Percentiles rank a stretch among this genome's conserved stretches.
Evolutionary conservation across 2,113 vertebrate species (phyloP).

Genomic region (Macaca mulatta): DNA sequence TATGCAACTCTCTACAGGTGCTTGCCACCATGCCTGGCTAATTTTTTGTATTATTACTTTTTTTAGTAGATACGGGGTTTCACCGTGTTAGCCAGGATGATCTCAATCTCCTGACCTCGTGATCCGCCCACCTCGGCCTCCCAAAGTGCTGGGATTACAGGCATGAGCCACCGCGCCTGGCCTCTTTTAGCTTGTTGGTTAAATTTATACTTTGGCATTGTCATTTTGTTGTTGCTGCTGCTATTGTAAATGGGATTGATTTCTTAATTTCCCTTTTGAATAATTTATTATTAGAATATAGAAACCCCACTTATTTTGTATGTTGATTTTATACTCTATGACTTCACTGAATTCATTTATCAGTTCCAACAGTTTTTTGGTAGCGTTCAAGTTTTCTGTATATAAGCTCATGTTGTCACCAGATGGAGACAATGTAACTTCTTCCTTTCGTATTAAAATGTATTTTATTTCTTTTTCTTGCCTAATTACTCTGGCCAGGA

Average conservation of each 20-base stretch:
- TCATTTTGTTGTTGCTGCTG: neutral
- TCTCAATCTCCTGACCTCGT: no score
- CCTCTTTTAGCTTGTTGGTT: neutral
- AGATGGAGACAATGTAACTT: neutral
- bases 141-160: no score
- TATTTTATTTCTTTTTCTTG: neutral
- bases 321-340: neutral
- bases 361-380: neutral
- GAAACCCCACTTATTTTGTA: neutral
- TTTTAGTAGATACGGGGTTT: no score
- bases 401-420: neutral
- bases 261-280: neutral
- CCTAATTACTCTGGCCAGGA: neutral
- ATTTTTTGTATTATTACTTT: no score
- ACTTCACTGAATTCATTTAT: neutral
- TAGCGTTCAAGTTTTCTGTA: neutral
- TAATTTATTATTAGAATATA: neutral
- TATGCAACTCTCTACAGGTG: neutral
- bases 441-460: neutral
- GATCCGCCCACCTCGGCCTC: no score
- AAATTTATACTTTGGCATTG: neutral
- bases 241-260: neutral
- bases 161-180: no score
- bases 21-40: no score
- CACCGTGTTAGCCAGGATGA: no score